Conservation (phyloP, 2,113 vertebrate genomes). For the Chinchilla lanigera region DNA sequence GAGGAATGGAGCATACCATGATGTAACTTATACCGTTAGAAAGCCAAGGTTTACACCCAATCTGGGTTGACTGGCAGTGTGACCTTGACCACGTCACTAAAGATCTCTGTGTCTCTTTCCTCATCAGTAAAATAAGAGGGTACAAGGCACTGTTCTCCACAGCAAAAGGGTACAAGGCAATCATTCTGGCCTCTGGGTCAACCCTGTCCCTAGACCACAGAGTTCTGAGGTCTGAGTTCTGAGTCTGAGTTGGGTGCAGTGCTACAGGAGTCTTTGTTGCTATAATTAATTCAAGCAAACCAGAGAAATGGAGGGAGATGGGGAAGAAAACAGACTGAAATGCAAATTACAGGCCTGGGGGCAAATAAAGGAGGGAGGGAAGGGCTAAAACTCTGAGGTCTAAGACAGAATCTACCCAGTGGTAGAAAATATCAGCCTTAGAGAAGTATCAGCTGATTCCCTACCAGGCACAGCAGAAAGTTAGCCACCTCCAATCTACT, state of each 20-base stretch:
- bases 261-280: neutral
- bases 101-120: neutral
- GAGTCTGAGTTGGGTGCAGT: neutral
- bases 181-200: neutral
- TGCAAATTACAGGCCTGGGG: neutral
- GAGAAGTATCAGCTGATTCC: neutral
- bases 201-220: neutral
- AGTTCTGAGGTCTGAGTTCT: slow-evolving; percentile 39
- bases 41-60: neutral
- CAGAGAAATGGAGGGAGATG: neutral
- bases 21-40: accelerated
- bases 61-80: neutral
- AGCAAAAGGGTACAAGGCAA: neutral
- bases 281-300: neutral
- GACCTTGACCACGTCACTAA: neutral
- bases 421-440: neutral
- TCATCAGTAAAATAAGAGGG: neutral
- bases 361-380: neutral
- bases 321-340: neutral
- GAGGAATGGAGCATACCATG: neutral
- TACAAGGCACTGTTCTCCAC: neutral
- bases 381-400: neutral
- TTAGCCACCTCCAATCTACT: neutral
- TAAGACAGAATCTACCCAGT: neutral
- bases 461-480: neutral